phyloP scores from a whole-genome alignment of 2,797 vertebrate species.

The Peromyscus nudipes region DNA sequence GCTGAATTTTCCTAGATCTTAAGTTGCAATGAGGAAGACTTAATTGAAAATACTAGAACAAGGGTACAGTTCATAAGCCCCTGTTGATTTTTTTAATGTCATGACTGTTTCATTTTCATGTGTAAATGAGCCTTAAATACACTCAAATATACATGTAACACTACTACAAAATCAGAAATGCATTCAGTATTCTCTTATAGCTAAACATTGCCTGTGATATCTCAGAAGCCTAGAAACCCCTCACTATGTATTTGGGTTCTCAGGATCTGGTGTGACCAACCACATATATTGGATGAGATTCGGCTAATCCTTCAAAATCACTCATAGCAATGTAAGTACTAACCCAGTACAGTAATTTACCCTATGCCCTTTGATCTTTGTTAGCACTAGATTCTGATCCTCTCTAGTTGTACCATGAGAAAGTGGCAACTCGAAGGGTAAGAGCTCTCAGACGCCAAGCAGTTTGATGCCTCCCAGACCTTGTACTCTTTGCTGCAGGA shows the following conservation, averaged over 20 bases:
- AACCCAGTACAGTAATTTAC: background rate
- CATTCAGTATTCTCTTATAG: background rate
- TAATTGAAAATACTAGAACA: conserved; percentile 1
- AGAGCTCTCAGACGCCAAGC: background rate
- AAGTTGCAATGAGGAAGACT: conserved; percentile 1
- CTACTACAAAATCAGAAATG: conserved; percentile 9
- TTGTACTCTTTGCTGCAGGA: background rate
- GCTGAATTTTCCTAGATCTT: background rate
- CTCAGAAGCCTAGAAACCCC: background rate
- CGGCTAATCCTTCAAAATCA: background rate
- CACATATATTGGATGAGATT: background rate
- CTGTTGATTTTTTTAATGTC: conserved; percentile 4
- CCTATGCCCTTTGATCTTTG: background rate
- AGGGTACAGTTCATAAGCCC: background rate
- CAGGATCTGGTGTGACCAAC: background rate
- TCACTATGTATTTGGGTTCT: background rate
- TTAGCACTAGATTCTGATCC: background rate
- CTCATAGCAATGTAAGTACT: background rate
- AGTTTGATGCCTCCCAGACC: background rate
- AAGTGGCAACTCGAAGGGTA: background rate
- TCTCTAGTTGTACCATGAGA: background rate
- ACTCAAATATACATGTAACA: background rate
- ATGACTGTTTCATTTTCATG: background rate
- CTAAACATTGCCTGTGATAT: background rate
- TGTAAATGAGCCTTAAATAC: background rate